These are phyloP conservation scores for Mionectes macconnelli DNA, from an alignment of 2,113 vertebrate species.

Conservation along the genomic window DNA sequence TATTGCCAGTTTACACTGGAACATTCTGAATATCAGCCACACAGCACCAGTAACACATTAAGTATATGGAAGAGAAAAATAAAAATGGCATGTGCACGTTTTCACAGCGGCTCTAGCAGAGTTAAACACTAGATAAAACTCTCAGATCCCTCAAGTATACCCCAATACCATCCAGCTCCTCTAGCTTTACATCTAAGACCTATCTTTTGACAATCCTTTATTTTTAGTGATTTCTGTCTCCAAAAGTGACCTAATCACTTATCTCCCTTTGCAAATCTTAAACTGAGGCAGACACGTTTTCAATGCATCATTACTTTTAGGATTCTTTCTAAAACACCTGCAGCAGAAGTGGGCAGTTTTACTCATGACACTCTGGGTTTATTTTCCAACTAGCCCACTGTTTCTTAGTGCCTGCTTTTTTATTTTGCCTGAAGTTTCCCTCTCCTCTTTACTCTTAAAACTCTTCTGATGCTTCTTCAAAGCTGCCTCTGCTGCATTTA, in stretches of 20 bases:
- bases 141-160: not conserved
- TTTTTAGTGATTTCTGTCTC: not conserved
- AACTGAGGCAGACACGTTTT: not conserved
- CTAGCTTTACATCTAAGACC: not conserved
- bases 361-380: not conserved
- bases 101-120: not conserved
- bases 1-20: not conserved
- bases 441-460: not conserved
- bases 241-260: not conserved
- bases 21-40: not conserved
- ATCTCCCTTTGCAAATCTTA: not conserved
- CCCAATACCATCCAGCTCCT: not conserved
- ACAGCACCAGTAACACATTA: not conserved
- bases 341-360: not conserved
- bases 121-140: not conserved
- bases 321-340: not conserved
- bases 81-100: not conserved
- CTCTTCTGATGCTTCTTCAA: not conserved
- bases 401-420: not conserved
- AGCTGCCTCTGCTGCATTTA: not conserved
- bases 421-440: not conserved
- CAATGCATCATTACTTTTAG: not conserved
- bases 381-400: not conserved
- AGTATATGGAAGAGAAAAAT: not conserved
- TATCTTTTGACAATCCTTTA: not conserved